Conservation (phyloP, 2,888 invertebrate genomes). For the Phymatocera aterrima region DNA sequence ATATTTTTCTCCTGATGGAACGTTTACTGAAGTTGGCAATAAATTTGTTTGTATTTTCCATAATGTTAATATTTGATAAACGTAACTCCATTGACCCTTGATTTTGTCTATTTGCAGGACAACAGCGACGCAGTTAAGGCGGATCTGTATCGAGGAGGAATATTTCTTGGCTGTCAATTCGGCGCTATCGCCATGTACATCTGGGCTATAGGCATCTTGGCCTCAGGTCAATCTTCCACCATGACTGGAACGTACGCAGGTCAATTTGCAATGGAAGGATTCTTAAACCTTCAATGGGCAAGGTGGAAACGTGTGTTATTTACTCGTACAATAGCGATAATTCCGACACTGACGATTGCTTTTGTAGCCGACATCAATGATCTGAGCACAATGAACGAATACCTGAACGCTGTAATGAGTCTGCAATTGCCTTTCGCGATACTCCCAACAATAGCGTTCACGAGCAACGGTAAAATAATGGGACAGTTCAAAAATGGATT, state of each 20-base stretch:
- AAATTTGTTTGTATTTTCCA: neutral
- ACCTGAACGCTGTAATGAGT: conserved; percentile 91
- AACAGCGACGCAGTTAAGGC: conserved; percentile 77
- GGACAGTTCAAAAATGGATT: conserved; percentile 89
- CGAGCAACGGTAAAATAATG: conserved; percentile 87
- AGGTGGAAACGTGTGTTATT: conserved; percentile 91
- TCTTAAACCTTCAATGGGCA: conserved; percentile 89
- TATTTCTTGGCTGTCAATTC: conserved; percentile 86
- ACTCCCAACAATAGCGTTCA: conserved; percentile 91
- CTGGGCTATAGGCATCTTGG: conserved; percentile 89
- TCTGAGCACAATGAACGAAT: conserved; percentile 88
- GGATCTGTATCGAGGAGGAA: conserved; percentile 85
- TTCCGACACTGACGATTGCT: conserved; percentile 84
- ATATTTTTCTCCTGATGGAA: neutral
- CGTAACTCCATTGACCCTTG: neutral
- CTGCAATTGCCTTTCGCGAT: conserved; percentile 92
- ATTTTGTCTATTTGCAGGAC: conserved; percentile 51
- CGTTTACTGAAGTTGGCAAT: neutral
- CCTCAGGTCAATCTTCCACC: conserved; percentile 90
- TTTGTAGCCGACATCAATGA: conserved; percentile 82
- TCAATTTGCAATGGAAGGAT: conserved; percentile 93
- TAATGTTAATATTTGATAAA: neutral
- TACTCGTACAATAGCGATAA: conserved; percentile 89
- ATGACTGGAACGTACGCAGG: conserved; percentile 91
- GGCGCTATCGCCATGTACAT: conserved; percentile 88